phyloP scores from a whole-genome alignment of 2,888 invertebrate species.

The Drosophila subquinaria region DNA sequence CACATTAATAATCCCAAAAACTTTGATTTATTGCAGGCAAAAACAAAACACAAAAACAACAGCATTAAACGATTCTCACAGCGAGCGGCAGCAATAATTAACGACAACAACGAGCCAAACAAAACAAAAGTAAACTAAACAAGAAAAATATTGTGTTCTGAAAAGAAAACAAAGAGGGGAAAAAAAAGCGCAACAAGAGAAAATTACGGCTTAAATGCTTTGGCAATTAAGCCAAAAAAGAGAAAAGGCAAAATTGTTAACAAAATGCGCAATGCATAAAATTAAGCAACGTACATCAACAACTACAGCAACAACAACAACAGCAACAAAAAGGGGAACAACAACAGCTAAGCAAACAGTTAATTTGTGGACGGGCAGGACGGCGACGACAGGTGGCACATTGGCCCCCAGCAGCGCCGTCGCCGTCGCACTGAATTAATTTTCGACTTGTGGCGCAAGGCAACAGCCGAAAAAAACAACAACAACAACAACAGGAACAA shows the following conservation, averaged over 20 bases:
- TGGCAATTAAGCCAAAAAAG: conserved; percentile 56
- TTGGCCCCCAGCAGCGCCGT: conserved; percentile 44
- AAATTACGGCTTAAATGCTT: conserved; percentile 64
- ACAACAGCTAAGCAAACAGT: conserved; percentile 31
- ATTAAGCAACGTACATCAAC: conserved; percentile 61
- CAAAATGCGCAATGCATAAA: conserved; percentile 72
- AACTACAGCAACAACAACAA: conserved; percentile 29
- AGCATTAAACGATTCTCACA: background rate
- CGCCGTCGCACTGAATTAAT: conserved; percentile 66
- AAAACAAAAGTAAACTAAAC: conserved; percentile 44
- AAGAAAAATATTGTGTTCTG: conserved; percentile 18
- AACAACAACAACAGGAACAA: conserved; percentile 23
- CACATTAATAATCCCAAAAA: conserved; percentile 55
- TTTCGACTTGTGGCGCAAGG: conserved; percentile 46
- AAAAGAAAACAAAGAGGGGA: conserved; percentile 7
- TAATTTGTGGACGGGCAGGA: conserved; percentile 26
- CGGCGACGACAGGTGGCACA: conserved; percentile 75
- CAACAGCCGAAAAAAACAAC: conserved; percentile 30
- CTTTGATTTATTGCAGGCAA: conserved; percentile 75
- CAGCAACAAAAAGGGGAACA: conserved; percentile 1
- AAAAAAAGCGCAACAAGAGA: conserved; percentile 51
- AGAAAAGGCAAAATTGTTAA: conserved; percentile 49
- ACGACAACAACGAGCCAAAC: conserved; percentile 29
- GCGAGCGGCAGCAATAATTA: conserved; percentile 53
- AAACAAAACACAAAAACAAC: conserved; percentile 11